A percentile compares a stretch with the other conserved stretches of the same genome.
phyloP scores from a whole-genome alignment of 2,888 invertebrate genomes.

The Mythimna loreyi region DNA sequence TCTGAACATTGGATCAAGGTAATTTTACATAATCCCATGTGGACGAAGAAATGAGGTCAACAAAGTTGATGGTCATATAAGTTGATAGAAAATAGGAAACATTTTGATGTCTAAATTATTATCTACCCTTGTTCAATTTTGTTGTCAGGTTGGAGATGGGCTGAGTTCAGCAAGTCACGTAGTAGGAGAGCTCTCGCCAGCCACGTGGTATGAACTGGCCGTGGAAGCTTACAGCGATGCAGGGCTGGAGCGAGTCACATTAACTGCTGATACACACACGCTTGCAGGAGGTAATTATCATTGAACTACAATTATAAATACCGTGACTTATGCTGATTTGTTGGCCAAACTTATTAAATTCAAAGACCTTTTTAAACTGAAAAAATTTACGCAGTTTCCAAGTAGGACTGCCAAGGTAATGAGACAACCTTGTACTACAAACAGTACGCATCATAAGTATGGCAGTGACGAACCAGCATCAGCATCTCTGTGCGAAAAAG shows the following conservation, averaged over 20 bases:
- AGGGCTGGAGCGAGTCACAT: conserved; percentile 89
- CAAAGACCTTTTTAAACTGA: too few relatives aligned
- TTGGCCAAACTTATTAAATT: too few relatives aligned
- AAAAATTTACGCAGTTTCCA: too few relatives aligned
- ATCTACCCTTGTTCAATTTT: conserved; percentile 1
- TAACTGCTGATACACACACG: conserved; percentile 91
- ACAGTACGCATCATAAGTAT: too few relatives aligned
- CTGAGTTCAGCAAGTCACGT: conserved; percentile 84
- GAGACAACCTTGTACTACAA: too few relatives aligned
- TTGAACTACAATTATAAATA: not conserved
- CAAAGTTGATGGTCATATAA: not conserved
- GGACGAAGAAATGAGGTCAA: not conserved
- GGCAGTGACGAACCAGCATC: too few relatives aligned
- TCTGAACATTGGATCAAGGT: conserved; percentile 89
- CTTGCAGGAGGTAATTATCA: conserved; percentile 85
- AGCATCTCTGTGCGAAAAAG: too few relatives aligned
- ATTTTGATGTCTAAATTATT: too few relatives aligned
- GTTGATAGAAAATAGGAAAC: not conserved
- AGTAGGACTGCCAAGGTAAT: too few relatives aligned
- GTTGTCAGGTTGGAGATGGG: conserved; percentile 81
- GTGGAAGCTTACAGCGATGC: conserved; percentile 92
- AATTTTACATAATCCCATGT: not conserved
- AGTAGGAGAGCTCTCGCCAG: conserved; percentile 89
- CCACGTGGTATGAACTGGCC: conserved; percentile 91
- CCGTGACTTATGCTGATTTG: too few relatives aligned